Conservation (phyloP, 2,113 vertebrate species). For the Toxostoma redivivum region DNA sequence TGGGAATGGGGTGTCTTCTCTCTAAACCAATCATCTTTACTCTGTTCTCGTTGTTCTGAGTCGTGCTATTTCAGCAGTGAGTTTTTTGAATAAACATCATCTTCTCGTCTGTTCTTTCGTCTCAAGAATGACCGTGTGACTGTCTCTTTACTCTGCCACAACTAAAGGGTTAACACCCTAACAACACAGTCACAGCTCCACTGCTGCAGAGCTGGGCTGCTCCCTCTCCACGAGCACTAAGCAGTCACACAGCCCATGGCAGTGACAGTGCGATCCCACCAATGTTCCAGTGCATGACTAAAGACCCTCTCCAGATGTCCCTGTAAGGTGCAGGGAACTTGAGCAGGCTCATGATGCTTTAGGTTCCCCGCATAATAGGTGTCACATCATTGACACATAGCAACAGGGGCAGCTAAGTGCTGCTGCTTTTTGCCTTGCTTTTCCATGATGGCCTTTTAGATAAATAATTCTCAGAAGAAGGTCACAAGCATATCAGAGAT, state of each 20-base stretch:
- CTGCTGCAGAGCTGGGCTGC: rapidly evolving
- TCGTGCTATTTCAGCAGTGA: no score
- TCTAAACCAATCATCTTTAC: no score
- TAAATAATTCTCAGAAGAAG: not conserved
- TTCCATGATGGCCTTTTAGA: not conserved
- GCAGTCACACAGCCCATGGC: not conserved
- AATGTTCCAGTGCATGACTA: rapidly evolving
- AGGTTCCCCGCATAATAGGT: not conserved
- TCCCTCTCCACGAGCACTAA: not conserved
- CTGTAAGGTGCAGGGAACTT: not conserved
- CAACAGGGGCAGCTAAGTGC: not conserved
- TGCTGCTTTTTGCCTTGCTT: not conserved
- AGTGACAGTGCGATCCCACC: rapidly evolving
- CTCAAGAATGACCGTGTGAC: no score
- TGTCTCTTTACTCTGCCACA: no score
- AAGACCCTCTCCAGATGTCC: not conserved
- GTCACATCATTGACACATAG: rapidly evolving
- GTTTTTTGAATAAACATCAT: no score
- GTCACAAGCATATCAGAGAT: not conserved
- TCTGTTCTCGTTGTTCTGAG: no score
- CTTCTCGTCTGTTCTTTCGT: no score
- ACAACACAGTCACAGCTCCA: no score
- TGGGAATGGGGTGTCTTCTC: no score
- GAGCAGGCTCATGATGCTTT: rapidly evolving
- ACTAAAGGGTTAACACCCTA: no score